Base-by-base conservation (phyloP, 2,797 vertebrate species). In the Nyctibius grandis region DNA sequence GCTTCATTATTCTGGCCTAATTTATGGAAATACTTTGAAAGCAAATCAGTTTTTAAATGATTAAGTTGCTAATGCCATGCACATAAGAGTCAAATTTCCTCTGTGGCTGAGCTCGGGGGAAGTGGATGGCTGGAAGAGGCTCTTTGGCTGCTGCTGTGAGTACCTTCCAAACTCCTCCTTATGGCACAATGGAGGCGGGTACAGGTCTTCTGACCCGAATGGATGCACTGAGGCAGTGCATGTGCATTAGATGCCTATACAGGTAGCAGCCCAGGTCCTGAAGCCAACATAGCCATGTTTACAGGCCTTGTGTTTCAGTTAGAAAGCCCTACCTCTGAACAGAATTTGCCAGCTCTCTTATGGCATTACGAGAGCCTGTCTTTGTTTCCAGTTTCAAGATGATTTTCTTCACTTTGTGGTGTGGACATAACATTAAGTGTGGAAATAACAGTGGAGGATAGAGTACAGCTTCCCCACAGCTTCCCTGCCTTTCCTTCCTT, bases 1-100 rank as follows among this genome's bases (percentile, higher is more conserved):
- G n/a, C 14, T 78, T 95, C 76, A 85, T 90, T 90, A 86, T 91
- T 93, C 54, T 90, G 48, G 47, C 31, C 34, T 91, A 84, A 77
- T 95, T 88, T 79, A 65, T 69, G 72, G 90, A 85, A 93, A 77
- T 28, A 6, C 20, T 88, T 73, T 29, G n/a, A 44, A 31, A 92
- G 17, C 78, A 90, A 90, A 84, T 40, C 47, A 82, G 63, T 84
- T 88, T 89, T 92, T 61, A 73, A 90, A 47, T 69, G 0, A 70
- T 64, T 36, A 91, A 81, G 5, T 78, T 80, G 44, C 5, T 67
- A 72, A 69, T 75, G 33, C 9, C 28, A 38, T 86, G 26, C 23
- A 57, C 19, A 13, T 53, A 68, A 25, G 21, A 68, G 21, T n/a
- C 11, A 83, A 23, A 73, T 72, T 72, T 91, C 17, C 34, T 13